Conservation (phyloP, 1,140 invertebrate species). For the Plectrocnemia conspersa region DNA sequence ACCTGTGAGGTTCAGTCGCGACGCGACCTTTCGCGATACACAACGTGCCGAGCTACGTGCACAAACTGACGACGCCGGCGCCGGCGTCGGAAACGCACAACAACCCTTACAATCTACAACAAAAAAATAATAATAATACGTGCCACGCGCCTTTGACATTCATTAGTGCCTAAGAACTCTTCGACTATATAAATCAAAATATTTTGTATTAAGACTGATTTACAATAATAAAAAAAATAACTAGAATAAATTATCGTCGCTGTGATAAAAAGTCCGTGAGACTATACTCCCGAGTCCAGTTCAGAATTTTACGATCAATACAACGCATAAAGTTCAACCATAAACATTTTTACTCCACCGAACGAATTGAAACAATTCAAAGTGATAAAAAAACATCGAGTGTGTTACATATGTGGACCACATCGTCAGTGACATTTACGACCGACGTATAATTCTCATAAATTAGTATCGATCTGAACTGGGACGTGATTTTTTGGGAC, state of each 20-base stretch:
- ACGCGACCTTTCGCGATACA: slow-evolving; percentile 6
- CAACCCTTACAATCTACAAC: no score
- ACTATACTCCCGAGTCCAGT: not conserved
- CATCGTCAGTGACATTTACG: slow-evolving; percentile 11
- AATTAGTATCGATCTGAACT: no score
- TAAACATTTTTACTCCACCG: slow-evolving; percentile 17
- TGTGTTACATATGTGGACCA: slow-evolving; percentile 8
- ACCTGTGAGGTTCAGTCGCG: slow-evolving; percentile 5
- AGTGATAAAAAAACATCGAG: slow-evolving; percentile 13
- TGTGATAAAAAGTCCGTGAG: not conserved
- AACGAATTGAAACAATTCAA: not conserved
- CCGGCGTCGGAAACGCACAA: no score
- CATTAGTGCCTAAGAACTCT: no score
- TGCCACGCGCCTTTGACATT: not conserved
- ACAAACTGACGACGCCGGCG: no score
- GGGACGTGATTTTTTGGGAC: no score
- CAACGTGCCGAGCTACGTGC: slow-evolving; percentile 11
- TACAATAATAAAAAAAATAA: no score
- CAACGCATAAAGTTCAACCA: slow-evolving; percentile 18
- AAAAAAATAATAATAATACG: no score
- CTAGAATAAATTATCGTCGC: no score
- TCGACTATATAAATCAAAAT: no score
- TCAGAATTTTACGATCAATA: slow-evolving; percentile 9
- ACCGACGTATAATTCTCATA: slow-evolving; percentile 18
- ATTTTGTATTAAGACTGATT: no score